Evolutionary conservation across 2,888 invertebrate genomes (phyloP).

Genomic region (Homarus gammarus): DNA sequence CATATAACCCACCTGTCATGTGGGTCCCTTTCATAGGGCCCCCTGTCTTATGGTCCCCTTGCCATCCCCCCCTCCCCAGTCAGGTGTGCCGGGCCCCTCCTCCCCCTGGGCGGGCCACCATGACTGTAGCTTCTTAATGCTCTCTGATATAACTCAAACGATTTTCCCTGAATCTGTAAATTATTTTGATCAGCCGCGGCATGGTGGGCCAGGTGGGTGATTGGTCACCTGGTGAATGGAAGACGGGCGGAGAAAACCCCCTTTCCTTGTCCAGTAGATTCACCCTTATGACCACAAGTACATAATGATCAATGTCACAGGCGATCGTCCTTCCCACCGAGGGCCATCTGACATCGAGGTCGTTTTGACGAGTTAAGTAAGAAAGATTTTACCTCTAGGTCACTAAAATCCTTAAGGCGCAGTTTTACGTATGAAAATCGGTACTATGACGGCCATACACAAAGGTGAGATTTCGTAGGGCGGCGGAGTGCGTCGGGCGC

Average conservation of each 20-base stretch:
- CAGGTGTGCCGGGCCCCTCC: too few relatives aligned
- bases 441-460: background rate
- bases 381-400: slow-evolving; percentile 28
- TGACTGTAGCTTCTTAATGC: too few relatives aligned
- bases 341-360: background rate
- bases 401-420: background rate
- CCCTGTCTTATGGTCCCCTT: too few relatives aligned
- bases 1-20: too few relatives aligned
- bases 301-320: background rate
- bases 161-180: slow-evolving; percentile 32
- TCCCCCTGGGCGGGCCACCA: too few relatives aligned
- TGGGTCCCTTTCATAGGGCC: too few relatives aligned
- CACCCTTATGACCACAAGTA: background rate
- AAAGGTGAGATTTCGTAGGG: slow-evolving; percentile 20
- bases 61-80: too few relatives aligned
- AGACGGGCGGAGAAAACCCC: background rate
- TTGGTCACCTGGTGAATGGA: too few relatives aligned
- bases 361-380: slow-evolving; percentile 29
- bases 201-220: too few relatives aligned
- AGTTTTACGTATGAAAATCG: too few relatives aligned
- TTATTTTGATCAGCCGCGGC: too few relatives aligned
- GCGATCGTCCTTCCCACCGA: background rate
- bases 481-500: background rate
- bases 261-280: background rate
- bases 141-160: background rate